Evolutionary conservation across 2,113 vertebrate genomes (phyloP).

Genomic region (Thunnus maccoyii): DNA sequence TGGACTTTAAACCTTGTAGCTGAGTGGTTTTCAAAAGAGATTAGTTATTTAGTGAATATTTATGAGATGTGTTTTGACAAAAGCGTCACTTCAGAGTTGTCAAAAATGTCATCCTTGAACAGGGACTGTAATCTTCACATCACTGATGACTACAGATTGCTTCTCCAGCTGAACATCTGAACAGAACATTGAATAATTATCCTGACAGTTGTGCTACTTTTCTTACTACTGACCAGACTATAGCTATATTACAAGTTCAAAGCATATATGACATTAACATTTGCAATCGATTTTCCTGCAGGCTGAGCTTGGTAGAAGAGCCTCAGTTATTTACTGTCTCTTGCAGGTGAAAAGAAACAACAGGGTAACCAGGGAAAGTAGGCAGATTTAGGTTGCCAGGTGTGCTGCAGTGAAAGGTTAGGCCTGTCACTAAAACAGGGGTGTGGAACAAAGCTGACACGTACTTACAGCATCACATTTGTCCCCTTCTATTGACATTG

Average conservation of each 20-base stretch:
- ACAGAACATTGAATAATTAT: constrained; percentile 49
- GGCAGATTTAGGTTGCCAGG: constrained; percentile 56
- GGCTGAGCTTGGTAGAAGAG: constrained; percentile 1
- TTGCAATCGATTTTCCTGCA: constrained; percentile 18
- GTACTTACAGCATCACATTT: constrained; percentile 62
- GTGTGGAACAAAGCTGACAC: constrained; percentile 63
- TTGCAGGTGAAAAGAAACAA: constrained; percentile 25
- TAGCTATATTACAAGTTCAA: constrained; percentile 8
- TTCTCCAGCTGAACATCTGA: constrained; percentile 43
- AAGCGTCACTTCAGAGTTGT: constrained; percentile 63
- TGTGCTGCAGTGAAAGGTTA: constrained; percentile 62
- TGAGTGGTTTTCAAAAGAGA: constrained; percentile 46
- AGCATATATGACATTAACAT: constrained; percentile 16
- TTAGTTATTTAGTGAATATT: constrained; percentile 55
- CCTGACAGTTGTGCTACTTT: constrained; percentile 56
- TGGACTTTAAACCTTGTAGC: constrained; percentile 22
- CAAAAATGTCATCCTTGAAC: constrained; percentile 57
- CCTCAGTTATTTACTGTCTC: constrained; percentile 32
- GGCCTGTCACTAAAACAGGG: constrained; percentile 54
- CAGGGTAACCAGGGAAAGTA: neutral
- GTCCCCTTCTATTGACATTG: constrained; percentile 56
- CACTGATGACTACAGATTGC: constrained; percentile 52
- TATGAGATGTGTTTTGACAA: constrained; percentile 63
- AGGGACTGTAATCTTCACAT: constrained; percentile 70
- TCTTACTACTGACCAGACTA: constrained; percentile 29